Percentiles rank a stretch among this genome's conserved stretches.
These are phyloP conservation scores for Unio delphinus DNA, from an alignment of 2,888 invertebrate genomes.

Conservation along the genomic window DNA sequence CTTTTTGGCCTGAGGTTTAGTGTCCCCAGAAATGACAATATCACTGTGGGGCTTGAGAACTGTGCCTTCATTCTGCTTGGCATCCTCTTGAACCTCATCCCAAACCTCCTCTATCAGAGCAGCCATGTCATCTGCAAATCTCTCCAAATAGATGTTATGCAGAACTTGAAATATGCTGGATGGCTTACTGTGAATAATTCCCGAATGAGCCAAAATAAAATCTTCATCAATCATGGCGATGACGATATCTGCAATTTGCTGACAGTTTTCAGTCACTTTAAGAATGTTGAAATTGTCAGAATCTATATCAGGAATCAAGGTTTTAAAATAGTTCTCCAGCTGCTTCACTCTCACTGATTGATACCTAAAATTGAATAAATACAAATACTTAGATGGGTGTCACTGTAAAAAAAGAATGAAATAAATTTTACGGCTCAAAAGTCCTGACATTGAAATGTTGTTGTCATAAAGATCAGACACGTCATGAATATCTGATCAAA, in stretches of 20 bases:
- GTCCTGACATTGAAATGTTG: too few species aligned
- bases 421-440: too few species aligned
- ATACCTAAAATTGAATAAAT: slow-evolving; percentile 30
- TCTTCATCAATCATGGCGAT: slow-evolving; percentile 67
- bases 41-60: too few species aligned
- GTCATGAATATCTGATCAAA: too few species aligned
- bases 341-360: slow-evolving; percentile 57
- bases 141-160: slow-evolving; percentile 65
- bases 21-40: too few species aligned
- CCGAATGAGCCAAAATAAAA: slow-evolving; percentile 60
- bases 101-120: slow-evolving; percentile 60
- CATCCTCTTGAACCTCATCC: slow-evolving; percentile 53
- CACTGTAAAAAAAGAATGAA: neutral
- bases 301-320: slow-evolving; percentile 48
- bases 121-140: slow-evolving; percentile 64
- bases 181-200: slow-evolving; percentile 60
- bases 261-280: slow-evolving; percentile 54
- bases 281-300: slow-evolving; percentile 49
- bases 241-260: slow-evolving; percentile 50
- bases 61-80: neutral
- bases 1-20: too few species aligned
- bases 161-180: slow-evolving; percentile 58
- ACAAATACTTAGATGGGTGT: too few species aligned
- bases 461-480: too few species aligned
- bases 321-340: slow-evolving; percentile 52